Percentiles rank a stretch among this genome's conserved stretches.
Conservation (phyloP, 2,888 invertebrate genomes). For the Eledona agricola region DNA sequence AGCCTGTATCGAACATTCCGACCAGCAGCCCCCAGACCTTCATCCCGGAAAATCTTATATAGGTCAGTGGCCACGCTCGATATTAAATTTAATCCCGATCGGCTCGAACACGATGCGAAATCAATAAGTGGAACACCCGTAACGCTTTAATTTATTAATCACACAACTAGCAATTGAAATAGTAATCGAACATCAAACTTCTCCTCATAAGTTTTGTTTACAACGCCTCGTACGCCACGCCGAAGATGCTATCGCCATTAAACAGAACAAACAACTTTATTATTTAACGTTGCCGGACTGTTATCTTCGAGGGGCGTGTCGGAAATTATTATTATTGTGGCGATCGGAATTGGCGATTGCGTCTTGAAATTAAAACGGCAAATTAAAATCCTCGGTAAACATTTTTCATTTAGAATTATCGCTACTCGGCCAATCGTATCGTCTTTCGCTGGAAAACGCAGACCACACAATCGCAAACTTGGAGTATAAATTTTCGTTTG, state of each 20-base stretch:
- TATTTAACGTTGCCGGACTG: conserved; percentile 23
- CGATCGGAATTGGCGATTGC: conserved; percentile 30
- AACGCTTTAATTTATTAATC: conserved; percentile 16
- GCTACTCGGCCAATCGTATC: too few relatives aligned
- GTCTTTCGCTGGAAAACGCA: too few relatives aligned
- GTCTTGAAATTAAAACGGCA: conserved; percentile 10
- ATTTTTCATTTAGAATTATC: too few relatives aligned
- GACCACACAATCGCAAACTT: too few relatives aligned
- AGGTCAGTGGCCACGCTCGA: conserved; percentile 31
- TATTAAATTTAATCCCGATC: conserved; percentile 27
- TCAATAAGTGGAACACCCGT: conserved; percentile 24
- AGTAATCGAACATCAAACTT: conserved; percentile 28
- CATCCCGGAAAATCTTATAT: conserved; percentile 29
- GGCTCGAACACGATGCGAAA: conserved; percentile 16
- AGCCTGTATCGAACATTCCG: conserved; percentile 40
- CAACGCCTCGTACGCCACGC: conserved; percentile 9
- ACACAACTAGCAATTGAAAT: conserved; percentile 7
- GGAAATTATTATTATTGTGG: conserved; percentile 31
- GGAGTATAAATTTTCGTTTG: too few relatives aligned
- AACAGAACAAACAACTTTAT: conserved; percentile 36
- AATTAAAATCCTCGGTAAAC: too few relatives aligned
- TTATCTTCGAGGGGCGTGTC: conserved; percentile 27
- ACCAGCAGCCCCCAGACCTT: conserved; percentile 10
- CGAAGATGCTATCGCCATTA: conserved; percentile 28
- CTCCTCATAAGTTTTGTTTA: conserved; percentile 11